Base-by-base conservation (phyloP, 2,888 invertebrate genomes). In the Papilio elwesi region DNA sequence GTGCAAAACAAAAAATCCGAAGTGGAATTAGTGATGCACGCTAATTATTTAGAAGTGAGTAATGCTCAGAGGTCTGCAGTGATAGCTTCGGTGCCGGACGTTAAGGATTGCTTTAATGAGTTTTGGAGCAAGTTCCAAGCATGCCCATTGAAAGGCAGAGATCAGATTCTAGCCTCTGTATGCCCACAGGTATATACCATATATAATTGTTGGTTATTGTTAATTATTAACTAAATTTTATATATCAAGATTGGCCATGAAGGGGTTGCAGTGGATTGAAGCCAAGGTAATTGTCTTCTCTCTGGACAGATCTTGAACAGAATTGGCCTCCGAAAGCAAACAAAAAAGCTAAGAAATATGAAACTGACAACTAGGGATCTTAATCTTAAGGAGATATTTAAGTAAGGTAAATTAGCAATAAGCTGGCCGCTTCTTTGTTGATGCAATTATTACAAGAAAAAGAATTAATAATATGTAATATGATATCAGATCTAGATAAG, bases 141-240 rank as follows among this genome's bases (percentile, higher is more conserved):
- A 38, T 91, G 95, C 75, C 96, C 97, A 0, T 88, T 98, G 76
- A 93, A 94, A 74, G 98, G 96, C 0, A 94, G 98, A 76, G 96
- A 98, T 87, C 93, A 95, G 76, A 97, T 98, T 79, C 85, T 98
- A 55, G 94, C 96, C 73, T 97, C 97, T 68, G 95, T 98, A 76
- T 97, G 97, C 88, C 97, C 98, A n/a, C 96, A 97, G 93, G 97
- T 74, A 65, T 67, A 26, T 12, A 64, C 26, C 4, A 26, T 26
- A 26, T 26, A 26, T 26, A 26, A 1, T 48, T 26, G 47, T 52
- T 13, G 38, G 52, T 48, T 49, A 43, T 65, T 16, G 5, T 72
- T 57, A 48, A 55, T 38, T 9, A 7, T 47, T 47, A n/a, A n/a
- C n/a, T 59, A 16, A 13, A n/a, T 47, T 48, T 6, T 52, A 49